Percentiles rank a stretch among this genome's conserved stretches.
Conservation (phyloP, 1,140 invertebrate genomes). For the Drosophila tristis region DNA sequence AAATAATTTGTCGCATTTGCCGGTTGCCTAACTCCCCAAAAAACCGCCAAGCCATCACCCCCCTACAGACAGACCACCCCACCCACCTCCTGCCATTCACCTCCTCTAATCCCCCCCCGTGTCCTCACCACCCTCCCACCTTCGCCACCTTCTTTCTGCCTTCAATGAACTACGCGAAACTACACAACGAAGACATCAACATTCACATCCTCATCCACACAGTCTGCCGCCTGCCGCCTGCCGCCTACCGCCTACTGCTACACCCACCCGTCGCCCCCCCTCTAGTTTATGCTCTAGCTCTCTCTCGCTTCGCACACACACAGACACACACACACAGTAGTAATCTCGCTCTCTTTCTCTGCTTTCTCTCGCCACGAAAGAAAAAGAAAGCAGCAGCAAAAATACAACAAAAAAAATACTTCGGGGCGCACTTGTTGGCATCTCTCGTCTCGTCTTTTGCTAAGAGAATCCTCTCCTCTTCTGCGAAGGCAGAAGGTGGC, state of each 20-base stretch:
- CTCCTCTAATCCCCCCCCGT: no score
- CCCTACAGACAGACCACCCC: no score
- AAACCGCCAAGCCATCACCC: no score
- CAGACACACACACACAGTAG: background rate
- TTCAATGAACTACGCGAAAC: slow-evolving; percentile 53
- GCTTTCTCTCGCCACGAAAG: slow-evolving; percentile 4
- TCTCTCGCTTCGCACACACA: background rate
- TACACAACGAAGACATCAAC: slow-evolving; percentile 75
- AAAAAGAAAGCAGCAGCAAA: background rate
- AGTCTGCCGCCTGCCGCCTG: background rate
- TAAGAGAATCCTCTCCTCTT: slow-evolving; percentile 15
- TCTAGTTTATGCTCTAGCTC: slow-evolving; percentile 33
- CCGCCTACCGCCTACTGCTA: background rate
- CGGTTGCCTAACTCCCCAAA: slow-evolving; percentile 10
- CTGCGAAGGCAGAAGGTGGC: slow-evolving; percentile 37
- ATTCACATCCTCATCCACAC: slow-evolving; percentile 39
- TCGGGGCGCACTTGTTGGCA: slow-evolving; percentile 76
- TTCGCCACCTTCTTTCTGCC: slow-evolving; percentile 4
- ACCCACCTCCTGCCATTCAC: background rate
- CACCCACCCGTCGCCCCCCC: background rate
- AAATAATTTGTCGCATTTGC: slow-evolving; percentile 75
- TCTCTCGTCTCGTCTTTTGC: slow-evolving; percentile 37
- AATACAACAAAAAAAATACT: slow-evolving; percentile 28
- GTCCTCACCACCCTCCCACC: background rate
- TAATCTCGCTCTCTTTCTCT: slow-evolving; percentile 5